A percentile compares a stretch with the other conserved stretches of the same genome.
phyloP scores from a whole-genome alignment of 2,888 invertebrate species.

The Erebia epiphron region DNA sequence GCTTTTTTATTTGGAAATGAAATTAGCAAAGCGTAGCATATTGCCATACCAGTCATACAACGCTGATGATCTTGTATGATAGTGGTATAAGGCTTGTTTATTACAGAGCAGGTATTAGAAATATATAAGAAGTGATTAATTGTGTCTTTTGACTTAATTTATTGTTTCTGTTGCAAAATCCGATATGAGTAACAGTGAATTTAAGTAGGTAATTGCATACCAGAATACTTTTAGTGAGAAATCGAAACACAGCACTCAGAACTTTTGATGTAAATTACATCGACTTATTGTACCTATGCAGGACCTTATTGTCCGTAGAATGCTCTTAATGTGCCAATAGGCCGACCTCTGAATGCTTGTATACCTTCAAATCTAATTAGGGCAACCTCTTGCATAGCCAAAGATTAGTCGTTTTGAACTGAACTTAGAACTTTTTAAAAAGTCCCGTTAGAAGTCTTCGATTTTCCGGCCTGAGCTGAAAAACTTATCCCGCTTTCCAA shows the following conservation, averaged over 20 bases:
- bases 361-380: not conserved
- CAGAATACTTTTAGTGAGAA: not conserved
- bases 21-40: slow-evolving; percentile 44
- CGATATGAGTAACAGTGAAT: not conserved
- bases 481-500: no score
- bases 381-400: not conserved
- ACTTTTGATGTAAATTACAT: no score
- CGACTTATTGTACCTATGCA: no score
- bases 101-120: slow-evolving; percentile 30
- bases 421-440: no score
- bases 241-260: no score
- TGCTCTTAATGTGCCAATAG: no score
- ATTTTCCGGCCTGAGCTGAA: no score
- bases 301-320: no score
- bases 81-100: slow-evolving; percentile 31
- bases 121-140: slow-evolving; percentile 31
- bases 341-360: not conserved
- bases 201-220: not conserved
- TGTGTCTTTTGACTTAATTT: slow-evolving; percentile 22
- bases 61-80: slow-evolving; percentile 34
- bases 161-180: slow-evolving; percentile 7
- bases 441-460: no score
- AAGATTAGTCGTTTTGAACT: no score
- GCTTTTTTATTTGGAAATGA: slow-evolving; percentile 46
- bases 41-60: slow-evolving; percentile 1